These are phyloP conservation scores for Triplophysa dalaica DNA, from an alignment of 2,113 vertebrate genomes.

Conservation along the genomic window DNA sequence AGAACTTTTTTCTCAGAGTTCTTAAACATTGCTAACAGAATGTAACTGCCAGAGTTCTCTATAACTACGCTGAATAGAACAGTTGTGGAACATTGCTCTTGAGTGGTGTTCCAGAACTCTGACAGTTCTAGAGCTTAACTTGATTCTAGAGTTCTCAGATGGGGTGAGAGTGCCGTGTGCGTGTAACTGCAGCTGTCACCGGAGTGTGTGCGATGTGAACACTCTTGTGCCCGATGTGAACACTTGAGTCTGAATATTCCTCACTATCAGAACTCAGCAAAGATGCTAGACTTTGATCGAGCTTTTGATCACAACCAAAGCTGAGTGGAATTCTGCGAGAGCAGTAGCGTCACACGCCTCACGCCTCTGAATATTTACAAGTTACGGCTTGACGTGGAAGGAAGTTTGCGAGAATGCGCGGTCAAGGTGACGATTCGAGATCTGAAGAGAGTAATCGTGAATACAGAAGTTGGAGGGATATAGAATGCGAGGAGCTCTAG, in stretches of 20 bases:
- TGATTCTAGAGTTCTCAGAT: neutral
- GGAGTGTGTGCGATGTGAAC: conserved; percentile 2
- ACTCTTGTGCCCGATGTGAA: neutral
- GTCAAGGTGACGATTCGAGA: conserved; percentile 2
- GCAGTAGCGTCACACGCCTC: conserved; percentile 28
- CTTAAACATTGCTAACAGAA: neutral
- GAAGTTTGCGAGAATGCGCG: conserved; percentile 18
- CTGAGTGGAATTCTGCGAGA: conserved; percentile 41
- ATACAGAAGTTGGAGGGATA: conserved; percentile 19
- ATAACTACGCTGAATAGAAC: neutral
- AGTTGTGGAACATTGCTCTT: neutral
- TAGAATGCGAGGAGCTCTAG: conserved; percentile 16
- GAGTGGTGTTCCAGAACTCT: neutral
- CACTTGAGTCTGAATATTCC: neutral
- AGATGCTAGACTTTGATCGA: conserved; percentile 16
- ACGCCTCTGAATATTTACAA: conserved; percentile 43
- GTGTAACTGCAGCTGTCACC: conserved; percentile 34
- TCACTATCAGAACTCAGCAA: neutral
- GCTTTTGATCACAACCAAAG: conserved; percentile 28
- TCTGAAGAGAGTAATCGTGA: conserved; percentile 22
- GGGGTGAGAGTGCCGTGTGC: neutral
- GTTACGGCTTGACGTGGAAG: conserved; percentile 49
- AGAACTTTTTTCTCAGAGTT: neutral
- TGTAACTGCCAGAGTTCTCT: neutral
- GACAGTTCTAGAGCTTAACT: neutral